Conservation (phyloP, 2,888 invertebrate species). For the Amiota minor region DNA sequence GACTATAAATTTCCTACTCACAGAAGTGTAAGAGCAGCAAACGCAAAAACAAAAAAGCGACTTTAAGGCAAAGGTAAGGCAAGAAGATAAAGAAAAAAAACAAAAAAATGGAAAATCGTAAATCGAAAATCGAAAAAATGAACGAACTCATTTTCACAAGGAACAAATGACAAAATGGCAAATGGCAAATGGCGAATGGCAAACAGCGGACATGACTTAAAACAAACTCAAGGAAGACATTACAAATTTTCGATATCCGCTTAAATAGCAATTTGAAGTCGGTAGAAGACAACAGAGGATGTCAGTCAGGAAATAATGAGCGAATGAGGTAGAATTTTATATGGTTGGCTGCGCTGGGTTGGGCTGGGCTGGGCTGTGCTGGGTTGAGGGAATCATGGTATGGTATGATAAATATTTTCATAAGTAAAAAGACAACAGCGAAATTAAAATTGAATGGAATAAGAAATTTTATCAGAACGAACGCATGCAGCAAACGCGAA, state of each 20-base stretch:
- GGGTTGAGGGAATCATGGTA: not conserved
- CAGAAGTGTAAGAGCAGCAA: no score
- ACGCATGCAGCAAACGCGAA: slow-evolving; percentile 2
- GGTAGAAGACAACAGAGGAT: not conserved
- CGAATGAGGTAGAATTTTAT: slow-evolving; percentile 53
- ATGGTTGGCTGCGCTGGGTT: not conserved
- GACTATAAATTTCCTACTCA: no score
- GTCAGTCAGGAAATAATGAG: not conserved
- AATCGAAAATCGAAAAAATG: no score
- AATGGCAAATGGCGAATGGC: no score
- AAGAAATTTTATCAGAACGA: not conserved
- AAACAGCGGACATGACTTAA: slow-evolving; percentile 43
- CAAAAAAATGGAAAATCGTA: no score
- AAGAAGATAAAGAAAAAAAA: not conserved
- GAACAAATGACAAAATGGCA: no score
- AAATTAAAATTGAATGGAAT: no score
- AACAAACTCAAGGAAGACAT: slow-evolving; percentile 68
- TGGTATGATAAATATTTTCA: not conserved
- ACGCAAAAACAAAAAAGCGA: no score
- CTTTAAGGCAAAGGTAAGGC: no score
- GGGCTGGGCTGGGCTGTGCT: not conserved
- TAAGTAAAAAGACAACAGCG: no score
- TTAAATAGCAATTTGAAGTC: not conserved
- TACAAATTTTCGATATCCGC: slow-evolving; percentile 64
- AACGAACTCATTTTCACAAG: no score